Conservation (phyloP, 2,888 invertebrate genomes). For the Silvanus unidentatus region DNA sequence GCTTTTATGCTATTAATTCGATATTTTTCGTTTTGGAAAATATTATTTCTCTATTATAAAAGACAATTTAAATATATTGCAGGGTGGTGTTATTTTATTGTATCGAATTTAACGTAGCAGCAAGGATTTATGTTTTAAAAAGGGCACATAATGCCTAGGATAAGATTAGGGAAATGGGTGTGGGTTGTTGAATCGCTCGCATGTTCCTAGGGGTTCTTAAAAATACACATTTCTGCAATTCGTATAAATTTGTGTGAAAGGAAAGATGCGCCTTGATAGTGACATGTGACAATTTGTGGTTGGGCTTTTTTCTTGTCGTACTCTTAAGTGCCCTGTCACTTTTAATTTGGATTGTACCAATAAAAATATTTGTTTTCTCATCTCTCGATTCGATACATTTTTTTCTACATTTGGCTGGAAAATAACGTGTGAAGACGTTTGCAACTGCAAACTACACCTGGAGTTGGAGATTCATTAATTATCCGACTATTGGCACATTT, state of each 20-base stretch:
- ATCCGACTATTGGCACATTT: constrained; percentile 10
- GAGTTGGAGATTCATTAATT: constrained; percentile 17
- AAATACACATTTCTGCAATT: constrained; percentile 41
- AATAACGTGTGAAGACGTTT: too few species aligned
- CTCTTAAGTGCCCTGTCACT: constrained; percentile 32
- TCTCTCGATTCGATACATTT: neutral
- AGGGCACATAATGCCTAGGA: constrained; percentile 21
- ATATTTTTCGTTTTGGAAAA: too few species aligned
- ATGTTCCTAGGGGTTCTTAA: constrained; percentile 16
- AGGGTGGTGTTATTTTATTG: neutral
- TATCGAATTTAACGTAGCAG: constrained; percentile 12
- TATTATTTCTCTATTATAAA: too few species aligned
- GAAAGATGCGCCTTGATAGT: constrained; percentile 23
- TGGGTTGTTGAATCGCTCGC: constrained; percentile 17
- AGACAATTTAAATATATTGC: constrained; percentile 1
- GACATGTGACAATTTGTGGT: constrained; percentile 37
- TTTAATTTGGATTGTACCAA: constrained; percentile 29
- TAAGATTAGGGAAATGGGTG: constrained; percentile 20
- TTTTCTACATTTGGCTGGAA: too few species aligned
- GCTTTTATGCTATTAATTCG: too few species aligned
- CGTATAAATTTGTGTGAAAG: constrained; percentile 33
- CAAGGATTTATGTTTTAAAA: constrained; percentile 18
- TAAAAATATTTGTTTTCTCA: constrained; percentile 12
- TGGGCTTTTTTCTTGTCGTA: constrained; percentile 14
- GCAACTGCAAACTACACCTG: neutral